Conservation (phyloP, 2,888 invertebrate species). For the Ischnus inquisitorius region DNA sequence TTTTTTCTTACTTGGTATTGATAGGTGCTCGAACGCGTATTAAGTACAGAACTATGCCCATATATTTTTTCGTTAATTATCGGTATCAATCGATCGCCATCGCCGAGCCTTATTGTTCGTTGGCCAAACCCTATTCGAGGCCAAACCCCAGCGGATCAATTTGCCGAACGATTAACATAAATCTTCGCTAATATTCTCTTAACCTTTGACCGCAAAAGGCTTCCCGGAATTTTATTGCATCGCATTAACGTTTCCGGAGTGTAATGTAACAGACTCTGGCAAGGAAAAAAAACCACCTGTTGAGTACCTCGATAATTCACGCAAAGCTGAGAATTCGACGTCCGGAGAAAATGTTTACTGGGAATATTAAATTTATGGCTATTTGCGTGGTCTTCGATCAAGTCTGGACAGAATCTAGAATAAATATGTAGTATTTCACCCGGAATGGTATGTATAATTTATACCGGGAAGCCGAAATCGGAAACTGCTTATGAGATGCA, state of each 20-base stretch:
- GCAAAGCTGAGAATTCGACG: constrained; percentile 28
- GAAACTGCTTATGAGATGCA: no score
- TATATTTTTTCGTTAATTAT: constrained; percentile 46
- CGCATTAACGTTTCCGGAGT: constrained; percentile 46
- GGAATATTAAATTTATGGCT: constrained; percentile 34
- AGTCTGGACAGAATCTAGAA: no score
- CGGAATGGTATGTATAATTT: no score
- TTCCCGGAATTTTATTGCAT: constrained; percentile 55
- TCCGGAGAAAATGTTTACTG: constrained; percentile 23
- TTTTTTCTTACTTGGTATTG: no score
- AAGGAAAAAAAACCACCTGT: constrained; percentile 55
- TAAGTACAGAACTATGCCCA: constrained; percentile 13
- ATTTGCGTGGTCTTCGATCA: neutral
- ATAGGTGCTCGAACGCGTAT: neutral
- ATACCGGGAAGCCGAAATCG: no score
- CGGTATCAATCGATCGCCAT: constrained; percentile 29
- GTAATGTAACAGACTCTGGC: constrained; percentile 13
- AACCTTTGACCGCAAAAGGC: constrained; percentile 25
- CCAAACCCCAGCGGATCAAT: constrained; percentile 54
- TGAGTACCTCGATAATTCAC: constrained; percentile 60
- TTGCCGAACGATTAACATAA: constrained; percentile 63
- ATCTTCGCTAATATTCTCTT: constrained; percentile 38
- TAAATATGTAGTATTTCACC: no score
- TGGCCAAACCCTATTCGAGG: constrained; percentile 21
- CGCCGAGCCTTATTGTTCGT: constrained; percentile 16